Base-by-base conservation (phyloP, 2,888 invertebrate species). In the Syrista parreyssii region DNA sequence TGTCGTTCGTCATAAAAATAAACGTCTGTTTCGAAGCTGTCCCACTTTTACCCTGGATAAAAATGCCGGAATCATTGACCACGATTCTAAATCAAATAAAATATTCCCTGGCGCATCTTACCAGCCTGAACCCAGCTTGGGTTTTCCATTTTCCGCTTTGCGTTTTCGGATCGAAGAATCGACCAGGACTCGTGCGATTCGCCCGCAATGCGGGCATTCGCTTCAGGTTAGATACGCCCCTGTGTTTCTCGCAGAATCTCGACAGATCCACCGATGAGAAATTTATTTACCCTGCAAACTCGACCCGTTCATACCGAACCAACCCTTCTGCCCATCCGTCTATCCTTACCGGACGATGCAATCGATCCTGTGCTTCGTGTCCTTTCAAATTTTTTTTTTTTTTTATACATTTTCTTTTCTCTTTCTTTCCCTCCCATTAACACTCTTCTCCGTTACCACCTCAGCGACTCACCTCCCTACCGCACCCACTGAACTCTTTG, bases 151-250 rank as follows among this genome's bases (percentile, higher is more conserved):
- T 55, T 6, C 40, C 4, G 15, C 40, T 40, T 15, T 40, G 40
- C 15, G 40, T 15, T 40, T 40, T 15, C 36, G 4, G 1, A 15
- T 40, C 23, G 40, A 40, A 40, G 15, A 40, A 0, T 40, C 23
- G 1, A 40, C 4, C 23, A 40, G 2, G 2, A 55, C 23, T 23
- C 55, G 55, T 55, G 15, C 55, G 55, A 9, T 55, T 55, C 55
- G 15, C 76, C 82, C 71, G 82, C 82, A 82, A 80, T 82, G 82
- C 82, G 82, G 82, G 77, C 71, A 78, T 82, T 68, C 69, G 75
- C 78, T 75, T 68, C 82, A 77, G 76, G 73, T 79, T 79, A 68
- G 68, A 69, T 80, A 82, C 80, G 77, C 78, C 82, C 74, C 74
- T 82, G 77, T 75, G 79, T 68, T 75, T 40, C 75, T 76, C 74